Evolutionary conservation across 2,797 vertebrate genomes (phyloP).

Genomic region (Kryptolebias ocellatus): DNA sequence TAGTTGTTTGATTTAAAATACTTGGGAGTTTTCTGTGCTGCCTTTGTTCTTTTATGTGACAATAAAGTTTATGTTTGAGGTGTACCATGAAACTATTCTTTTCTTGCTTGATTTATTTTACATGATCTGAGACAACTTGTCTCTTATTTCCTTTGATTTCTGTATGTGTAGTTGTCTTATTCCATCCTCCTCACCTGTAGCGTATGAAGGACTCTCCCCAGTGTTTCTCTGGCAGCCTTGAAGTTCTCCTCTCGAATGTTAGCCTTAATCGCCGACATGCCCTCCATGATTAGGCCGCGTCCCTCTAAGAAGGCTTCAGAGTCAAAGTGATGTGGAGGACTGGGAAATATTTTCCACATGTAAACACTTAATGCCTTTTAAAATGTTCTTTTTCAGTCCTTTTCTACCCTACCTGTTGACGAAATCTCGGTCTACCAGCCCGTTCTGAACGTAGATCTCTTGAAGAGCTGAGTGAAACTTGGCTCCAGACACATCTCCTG

Average conservation of each 20-base stretch:
- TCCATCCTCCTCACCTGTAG: conserved; percentile 70
- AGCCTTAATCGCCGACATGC: conserved; percentile 67
- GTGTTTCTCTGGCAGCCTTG: conserved; percentile 73
- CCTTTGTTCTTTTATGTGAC: no score
- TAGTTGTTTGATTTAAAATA: no score
- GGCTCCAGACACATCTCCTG: conserved; percentile 75
- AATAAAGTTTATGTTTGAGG: no score
- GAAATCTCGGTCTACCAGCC: conserved; percentile 73
- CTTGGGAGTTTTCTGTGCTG: no score
- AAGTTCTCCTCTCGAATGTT: conserved; percentile 70
- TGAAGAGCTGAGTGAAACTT: conserved; percentile 78
- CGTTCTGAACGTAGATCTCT: conserved; percentile 76
- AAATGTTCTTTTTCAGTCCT: background rate
- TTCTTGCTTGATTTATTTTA: background rate
- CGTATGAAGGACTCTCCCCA: conserved; percentile 78
- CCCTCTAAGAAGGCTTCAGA: conserved; percentile 76
- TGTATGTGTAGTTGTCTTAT: background rate
- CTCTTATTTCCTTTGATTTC: background rate
- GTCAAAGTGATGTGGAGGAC: conserved; percentile 79
- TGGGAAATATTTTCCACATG: conserved; percentile 12
- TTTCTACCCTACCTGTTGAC: conserved; percentile 64
- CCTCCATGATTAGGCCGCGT: conserved; percentile 68
- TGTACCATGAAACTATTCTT: no score
- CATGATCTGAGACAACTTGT: background rate
- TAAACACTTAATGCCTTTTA: background rate